Evolutionary conservation across 1,140 invertebrate genomes (phyloP).

Genomic region (Lordiphosa collinella): DNA sequence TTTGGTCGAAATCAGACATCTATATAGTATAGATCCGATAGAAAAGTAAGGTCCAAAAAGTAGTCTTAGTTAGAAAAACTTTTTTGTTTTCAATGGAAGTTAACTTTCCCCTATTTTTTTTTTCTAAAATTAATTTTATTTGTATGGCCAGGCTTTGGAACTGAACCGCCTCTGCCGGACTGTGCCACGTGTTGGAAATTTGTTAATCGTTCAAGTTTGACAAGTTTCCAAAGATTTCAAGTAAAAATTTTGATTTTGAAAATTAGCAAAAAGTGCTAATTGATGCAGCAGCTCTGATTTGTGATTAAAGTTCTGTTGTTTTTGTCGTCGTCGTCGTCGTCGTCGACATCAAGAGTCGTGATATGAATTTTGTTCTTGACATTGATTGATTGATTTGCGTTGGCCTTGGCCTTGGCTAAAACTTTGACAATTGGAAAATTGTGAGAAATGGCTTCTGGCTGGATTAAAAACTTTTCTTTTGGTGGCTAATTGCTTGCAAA

Average conservation of each 20-base stretch:
- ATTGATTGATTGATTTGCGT: neutral
- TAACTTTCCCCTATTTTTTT: too few species aligned
- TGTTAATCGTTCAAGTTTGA: neutral
- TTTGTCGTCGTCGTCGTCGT: constrained; percentile 1
- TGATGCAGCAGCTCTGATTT: constrained; percentile 50
- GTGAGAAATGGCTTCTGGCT: too few species aligned
- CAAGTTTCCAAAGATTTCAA: constrained; percentile 1
- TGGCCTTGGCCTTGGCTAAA: neutral
- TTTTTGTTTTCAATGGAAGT: too few species aligned
- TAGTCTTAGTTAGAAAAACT: too few species aligned
- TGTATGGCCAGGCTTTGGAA: too few species aligned
- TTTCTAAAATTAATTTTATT: too few species aligned
- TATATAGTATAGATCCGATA: too few species aligned
- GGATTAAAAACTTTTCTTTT: constrained; percentile 17
- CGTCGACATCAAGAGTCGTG: constrained; percentile 1
- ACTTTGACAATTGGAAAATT: constrained; percentile 9
- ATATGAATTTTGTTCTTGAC: constrained; percentile 2
- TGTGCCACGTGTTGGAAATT: neutral
- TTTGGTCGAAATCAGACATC: too few species aligned
- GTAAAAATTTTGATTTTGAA: constrained; percentile 31
- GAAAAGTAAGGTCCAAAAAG: too few species aligned
- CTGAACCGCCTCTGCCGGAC: too few species aligned
- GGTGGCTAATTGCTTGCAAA: constrained; percentile 16
- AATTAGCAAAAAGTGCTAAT: constrained; percentile 41
- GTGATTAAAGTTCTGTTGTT: constrained; percentile 15